These are phyloP conservation scores for Enteromius thamalakanensis DNA, from an alignment of 2,797 vertebrate genomes.

Conservation along the genomic window DNA sequence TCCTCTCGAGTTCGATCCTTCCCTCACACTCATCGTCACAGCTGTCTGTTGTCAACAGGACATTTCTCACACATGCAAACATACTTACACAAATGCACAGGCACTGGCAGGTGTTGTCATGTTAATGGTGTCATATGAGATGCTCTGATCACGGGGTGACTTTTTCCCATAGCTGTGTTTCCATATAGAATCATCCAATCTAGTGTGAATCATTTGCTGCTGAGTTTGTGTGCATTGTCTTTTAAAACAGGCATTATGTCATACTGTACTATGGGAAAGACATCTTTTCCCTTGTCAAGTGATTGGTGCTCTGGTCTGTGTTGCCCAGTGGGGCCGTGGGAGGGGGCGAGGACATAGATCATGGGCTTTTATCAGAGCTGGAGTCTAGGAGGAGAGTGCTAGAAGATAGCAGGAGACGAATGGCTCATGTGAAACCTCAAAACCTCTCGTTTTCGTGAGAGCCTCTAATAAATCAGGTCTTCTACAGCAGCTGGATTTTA, in stretches of 20 bases:
- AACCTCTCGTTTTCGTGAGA: slow-evolving; percentile 34
- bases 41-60: slow-evolving; percentile 43
- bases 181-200: background rate
- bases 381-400: background rate
- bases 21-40: slow-evolving; percentile 28
- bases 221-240: slow-evolving; percentile 28
- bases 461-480: slow-evolving; percentile 38
- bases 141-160: background rate
- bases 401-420: slow-evolving; percentile 41
- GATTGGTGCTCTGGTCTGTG: slow-evolving; percentile 29
- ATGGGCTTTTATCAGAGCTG: slow-evolving; percentile 40
- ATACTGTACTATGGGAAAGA: slow-evolving; percentile 6
- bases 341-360: slow-evolving; percentile 38
- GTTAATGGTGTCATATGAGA: slow-evolving; percentile 41
- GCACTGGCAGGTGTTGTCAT: slow-evolving; percentile 31
- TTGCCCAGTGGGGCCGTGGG: slow-evolving; percentile 13
- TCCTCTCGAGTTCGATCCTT: slow-evolving; percentile 16
- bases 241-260: slow-evolving; percentile 14
- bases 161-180: slow-evolving; percentile 10
- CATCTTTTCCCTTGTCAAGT: background rate
- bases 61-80: slow-evolving; percentile 29
- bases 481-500: slow-evolving; percentile 25
- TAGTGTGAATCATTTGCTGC: background rate
- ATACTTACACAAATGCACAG: slow-evolving; percentile 9
- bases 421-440: slow-evolving; percentile 22